Base-by-base conservation (phyloP, 2,113 vertebrate species). In the Platichthys stellatus region DNA sequence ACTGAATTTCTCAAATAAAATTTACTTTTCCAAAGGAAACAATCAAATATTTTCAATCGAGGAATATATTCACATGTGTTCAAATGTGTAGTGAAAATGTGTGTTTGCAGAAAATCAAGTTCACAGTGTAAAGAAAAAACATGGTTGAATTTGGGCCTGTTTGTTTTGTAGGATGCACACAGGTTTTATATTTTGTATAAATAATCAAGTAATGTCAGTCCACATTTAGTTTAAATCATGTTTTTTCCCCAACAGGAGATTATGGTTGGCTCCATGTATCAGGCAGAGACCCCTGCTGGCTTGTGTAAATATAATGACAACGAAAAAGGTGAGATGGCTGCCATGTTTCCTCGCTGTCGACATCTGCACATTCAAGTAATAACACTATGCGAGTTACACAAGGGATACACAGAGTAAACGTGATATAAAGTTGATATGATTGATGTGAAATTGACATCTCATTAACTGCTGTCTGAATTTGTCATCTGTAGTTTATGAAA, bases 181-280 rank as follows among this genome's bases (percentile, higher is more conserved):
- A 49, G 3, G 13, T 49, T 49, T 49, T 17, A 18, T 18, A 17
- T 18, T 17, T 49, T 49, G 1, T 18, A 18, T 49, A 49, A 17
- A 49, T 49, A 3, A 17, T 5, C 23, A 24, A 24, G 24, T 24
- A 24, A 24, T 43, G 40, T 15, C 20, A 26, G 56, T 14, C 11
- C 15, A 14, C 4, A 14, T 24, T 65, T 12, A 15, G 2, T 57
- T n/a, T 58, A 5, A 64, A 61, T n/a, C 1, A 0, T 77, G 74
- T 86, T 84, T 28, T 88, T 80, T 80, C 31, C 31, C 31, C 53
- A 23, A 60, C 83, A 99, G 98, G 98, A 99, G 89, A 99, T 99
- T 79, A 99, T 99, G 97, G 98, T 99, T 89, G 98, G 98, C 9
- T 99, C 98, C 6, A 98, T 99, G 97, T 99, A 97, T 90, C 98